Percentiles rank a stretch among this genome's conserved stretches.
phyloP scores from a whole-genome alignment of 2,888 invertebrate genomes.

The Nomada hirtipes region DNA sequence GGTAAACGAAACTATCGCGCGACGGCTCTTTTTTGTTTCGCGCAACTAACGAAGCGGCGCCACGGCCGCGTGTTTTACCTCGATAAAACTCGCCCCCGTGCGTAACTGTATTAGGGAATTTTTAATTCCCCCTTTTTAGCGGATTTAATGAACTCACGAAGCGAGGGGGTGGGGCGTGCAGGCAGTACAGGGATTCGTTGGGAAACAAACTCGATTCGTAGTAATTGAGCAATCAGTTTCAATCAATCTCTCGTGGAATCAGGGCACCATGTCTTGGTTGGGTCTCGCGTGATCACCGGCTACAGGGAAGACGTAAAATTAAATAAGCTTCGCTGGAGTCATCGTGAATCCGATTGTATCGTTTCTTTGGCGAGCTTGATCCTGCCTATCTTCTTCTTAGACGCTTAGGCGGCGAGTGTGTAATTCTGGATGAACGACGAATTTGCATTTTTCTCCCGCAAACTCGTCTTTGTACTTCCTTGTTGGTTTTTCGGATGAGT shows the following conservation, averaged over 20 bases:
- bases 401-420: constrained; percentile 34
- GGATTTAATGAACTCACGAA: constrained; percentile 41
- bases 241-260: constrained; percentile 52
- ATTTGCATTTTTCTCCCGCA: constrained; percentile 51
- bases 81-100: constrained; percentile 31
- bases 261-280: constrained; percentile 1
- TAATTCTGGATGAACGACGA: constrained; percentile 37
- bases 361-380: constrained; percentile 20
- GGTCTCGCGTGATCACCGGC: constrained; percentile 41
- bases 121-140: constrained; percentile 14
- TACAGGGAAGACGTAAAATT: constrained; percentile 55
- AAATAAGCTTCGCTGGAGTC: constrained; percentile 59
- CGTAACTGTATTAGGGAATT: constrained; percentile 33
- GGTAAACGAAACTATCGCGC: constrained; percentile 28
- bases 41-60: constrained; percentile 44
- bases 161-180: too few relatives aligned
- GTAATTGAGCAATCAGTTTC: constrained; percentile 51
- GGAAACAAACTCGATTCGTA: constrained; percentile 31
- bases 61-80: constrained; percentile 19
- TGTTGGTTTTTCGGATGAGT: not conserved
- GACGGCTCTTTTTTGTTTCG: constrained; percentile 9
- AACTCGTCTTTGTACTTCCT: too few relatives aligned
- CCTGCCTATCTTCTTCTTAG: constrained; percentile 8
- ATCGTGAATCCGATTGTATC: constrained; percentile 53
- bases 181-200: not conserved